Base-by-base conservation (phyloP, 2,113 vertebrate genomes). In the Nematolebias whitei region DNA sequence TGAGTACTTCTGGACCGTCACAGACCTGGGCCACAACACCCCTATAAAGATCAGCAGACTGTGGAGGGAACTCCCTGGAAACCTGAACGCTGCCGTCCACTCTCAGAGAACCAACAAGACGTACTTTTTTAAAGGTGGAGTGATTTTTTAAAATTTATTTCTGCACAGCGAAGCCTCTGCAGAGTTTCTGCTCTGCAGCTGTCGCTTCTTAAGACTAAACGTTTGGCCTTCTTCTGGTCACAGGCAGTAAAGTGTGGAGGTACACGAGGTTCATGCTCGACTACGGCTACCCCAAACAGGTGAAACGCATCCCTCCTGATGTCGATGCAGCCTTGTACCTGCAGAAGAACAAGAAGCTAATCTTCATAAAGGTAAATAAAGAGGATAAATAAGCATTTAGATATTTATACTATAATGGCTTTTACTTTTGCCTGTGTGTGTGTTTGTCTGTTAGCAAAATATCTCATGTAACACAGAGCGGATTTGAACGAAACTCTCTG, bases 91-190 rank as follows among this genome's bases (percentile, higher is more conserved):
- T 22, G 96, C 93, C 0, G 95, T 96, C 39, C 79, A 95, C 75
- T 96, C 95, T 22, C 91, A 77, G 50, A 91, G 91, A 73, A 96
- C 95, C 60, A 91, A 93, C 32, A 92, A 94, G 87, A 95, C 93
- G 0, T 93, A 95, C 77, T 96, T 97, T 75, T 91, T 96, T 39
- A 96, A 96, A 92, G 96, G 95, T 97, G 83, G 77, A 48, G 40
- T 19, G 53, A 23, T 22, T 35, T 39, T 35, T 35, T 35, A 8
- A 0, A 8, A 7, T 35, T 35, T 40, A 38, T 12, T 20, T 35
- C 12, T 20, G 1, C 16, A 18, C 15, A 35, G 12, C 1, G 26
- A 43, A 29, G 15, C 48, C 5, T 40, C 11, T 59, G 63, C 44
- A 49, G 22, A 57, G 22, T 26, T 22, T 13, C 11, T n/a, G 39